Evolutionary conservation across 64 coral and sea anemone genomes (phyloP), one percentile per base, ranked within the genome.

Genomic region (Astreopora myriophthalma): DNA sequence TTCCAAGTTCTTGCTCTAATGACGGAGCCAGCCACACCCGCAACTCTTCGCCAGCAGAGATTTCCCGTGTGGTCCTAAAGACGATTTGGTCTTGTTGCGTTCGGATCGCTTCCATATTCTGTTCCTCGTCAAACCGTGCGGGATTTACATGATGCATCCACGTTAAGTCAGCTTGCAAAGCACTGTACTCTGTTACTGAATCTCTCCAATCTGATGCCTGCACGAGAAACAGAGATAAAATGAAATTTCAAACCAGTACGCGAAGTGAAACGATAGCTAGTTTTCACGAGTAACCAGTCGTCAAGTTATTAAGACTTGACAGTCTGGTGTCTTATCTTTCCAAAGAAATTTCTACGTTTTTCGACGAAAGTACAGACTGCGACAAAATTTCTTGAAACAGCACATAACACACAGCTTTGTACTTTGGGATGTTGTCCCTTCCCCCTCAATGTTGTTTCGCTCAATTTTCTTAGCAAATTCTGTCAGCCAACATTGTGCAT

Each of bases 41-140:
- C 0, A 96, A 71, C 34, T 86, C 91, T 23, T 96, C 95, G n/a
- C 91, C 80, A 23, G 79, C 62, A 38, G 66, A 63, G 20, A 93
- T 90, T 3, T 93, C 91, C 74, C 72, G 69, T 32, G 91, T 92
- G 19, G 79, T 86, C 75, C 91, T 85, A 24, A 96, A 72, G 34
- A 93, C 86, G 5, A 96, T 78, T 68, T 80, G 37, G 76, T 87
- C 86, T 24, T 96, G 79, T 1, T 91, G 46, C 19, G 83, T 73
- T 6, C 87, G 61, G 35, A 93, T 90, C 58, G 71, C 89, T 87
- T 96, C 90, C 79, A 96, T 74, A 19, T 91, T 96, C 49, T 92
- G 95, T 30, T 96, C 95, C 22, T 88, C 75, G 22, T 55, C 17
- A 13, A 6, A 55, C 20, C 74, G 66, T 0, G 92, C 92, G 8